phyloP scores from a whole-genome alignment of 2,797 vertebrate species.

The Pipistrellus nathusii region DNA sequence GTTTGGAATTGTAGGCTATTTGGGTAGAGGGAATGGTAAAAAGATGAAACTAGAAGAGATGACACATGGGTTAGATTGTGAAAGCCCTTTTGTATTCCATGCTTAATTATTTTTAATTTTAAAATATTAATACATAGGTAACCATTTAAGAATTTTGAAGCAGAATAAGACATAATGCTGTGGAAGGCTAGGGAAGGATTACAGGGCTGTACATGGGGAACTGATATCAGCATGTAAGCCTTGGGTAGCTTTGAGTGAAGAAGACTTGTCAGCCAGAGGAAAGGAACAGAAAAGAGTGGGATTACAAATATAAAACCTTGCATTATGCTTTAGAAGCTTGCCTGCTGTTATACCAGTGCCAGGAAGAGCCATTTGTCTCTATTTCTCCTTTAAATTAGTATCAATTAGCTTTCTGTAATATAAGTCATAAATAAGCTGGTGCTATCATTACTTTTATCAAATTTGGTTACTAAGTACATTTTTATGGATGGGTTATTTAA shows the following conservation, averaged over 20 bases:
- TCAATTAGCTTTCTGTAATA: background rate
- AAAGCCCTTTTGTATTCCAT: background rate
- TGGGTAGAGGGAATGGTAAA: background rate
- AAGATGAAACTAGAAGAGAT: background rate
- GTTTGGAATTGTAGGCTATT: background rate
- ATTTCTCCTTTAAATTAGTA: background rate
- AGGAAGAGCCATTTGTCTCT: background rate
- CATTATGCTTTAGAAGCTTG: background rate
- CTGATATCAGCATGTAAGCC: background rate
- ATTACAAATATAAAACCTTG: background rate
- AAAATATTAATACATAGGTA: background rate
- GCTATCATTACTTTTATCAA: background rate
- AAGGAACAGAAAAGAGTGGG: background rate
- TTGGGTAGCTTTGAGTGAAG: background rate
- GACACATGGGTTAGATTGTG: background rate
- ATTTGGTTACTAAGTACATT: background rate
- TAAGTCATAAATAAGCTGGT: background rate
- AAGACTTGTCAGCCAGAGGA: background rate
- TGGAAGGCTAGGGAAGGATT: background rate
- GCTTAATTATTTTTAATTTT: constrained; percentile 1
- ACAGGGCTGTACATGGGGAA: background rate
- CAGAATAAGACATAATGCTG: background rate
- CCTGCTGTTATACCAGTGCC: background rate
- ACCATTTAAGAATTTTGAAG: constrained; percentile 13
- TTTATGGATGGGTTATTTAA: background rate